These are phyloP conservation scores for Pseudochirops cupreus DNA, from an alignment of 2,797 vertebrate genomes.

Conservation along the genomic window DNA sequence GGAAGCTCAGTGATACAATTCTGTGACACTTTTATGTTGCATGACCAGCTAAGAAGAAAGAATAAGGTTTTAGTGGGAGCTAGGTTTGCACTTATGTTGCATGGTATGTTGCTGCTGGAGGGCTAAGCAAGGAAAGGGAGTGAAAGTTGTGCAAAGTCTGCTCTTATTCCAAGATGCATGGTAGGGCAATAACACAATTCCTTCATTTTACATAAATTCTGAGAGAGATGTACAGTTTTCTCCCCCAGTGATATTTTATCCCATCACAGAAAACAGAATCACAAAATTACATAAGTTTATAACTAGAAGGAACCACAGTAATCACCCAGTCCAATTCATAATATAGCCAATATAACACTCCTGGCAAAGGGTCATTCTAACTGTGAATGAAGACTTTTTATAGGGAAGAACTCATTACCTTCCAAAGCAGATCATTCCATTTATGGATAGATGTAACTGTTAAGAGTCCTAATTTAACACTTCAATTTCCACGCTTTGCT, in stretches of 20 bases:
- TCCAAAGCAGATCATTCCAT: neutral
- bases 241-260: neutral
- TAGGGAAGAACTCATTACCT: neutral
- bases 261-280: neutral
- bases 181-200: neutral
- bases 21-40: neutral
- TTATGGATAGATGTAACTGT: neutral
- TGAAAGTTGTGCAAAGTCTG: neutral
- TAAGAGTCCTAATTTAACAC: neutral
- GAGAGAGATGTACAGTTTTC: neutral
- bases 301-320: neutral
- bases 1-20: neutral
- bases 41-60: neutral
- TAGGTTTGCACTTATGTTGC: neutral
- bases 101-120: neutral
- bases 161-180: neutral
- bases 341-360: neutral
- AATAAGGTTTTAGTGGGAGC: neutral
- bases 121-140: neutral
- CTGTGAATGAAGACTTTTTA: neutral
- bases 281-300: neutral
- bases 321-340: neutral
- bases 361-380: neutral
- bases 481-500: neutral
- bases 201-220: neutral